Evolutionary conservation across 2,888 invertebrate genomes (phyloP), one percentile per base, ranked within the genome.

Genomic region (Hemicrepidius hirtus): DNA sequence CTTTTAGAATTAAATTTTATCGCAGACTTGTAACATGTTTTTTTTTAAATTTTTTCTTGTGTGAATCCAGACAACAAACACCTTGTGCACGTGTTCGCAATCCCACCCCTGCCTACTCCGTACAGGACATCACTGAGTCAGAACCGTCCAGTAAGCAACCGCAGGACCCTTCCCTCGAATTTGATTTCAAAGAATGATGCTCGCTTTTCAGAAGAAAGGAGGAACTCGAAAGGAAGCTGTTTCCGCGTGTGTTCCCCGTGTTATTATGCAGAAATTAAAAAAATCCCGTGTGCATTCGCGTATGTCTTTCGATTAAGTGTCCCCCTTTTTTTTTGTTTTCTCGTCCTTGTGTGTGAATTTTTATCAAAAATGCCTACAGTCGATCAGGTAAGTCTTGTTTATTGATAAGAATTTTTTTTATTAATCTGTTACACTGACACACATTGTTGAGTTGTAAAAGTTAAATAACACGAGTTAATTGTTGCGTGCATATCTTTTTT

Each of bases 391-490:
- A 69, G 57, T 46, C 16, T 41, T 62, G 24, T 44, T 41, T 41
- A n/a, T 41, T 41, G n/a, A 41, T n/a, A 41, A n/a, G 41, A 3
- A 24, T 6, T 13, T 41, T n/a, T 13, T 13, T 41, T 41, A 5
- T 49, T 1, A 3, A 18, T 21, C 3, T 68, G 68, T 68, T 60
- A 68, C 24, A 60, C 68, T 68, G 60, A 68, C 68, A 59, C 21
- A 68, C 44, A 60, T 68, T 68, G 40, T 37, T 40, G 65, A 24
- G 20, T 12, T 18, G 50, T 60, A 71, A 71, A 71, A 71, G 66
- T 71, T 71, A 60, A 71, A 71, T 70, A 64, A 66, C 65, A 21
- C 65, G 40, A 67, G 59, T 53, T 73, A 68, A 68, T 73, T 68
- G 64, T 73, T 73, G 68, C 68, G 59, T 66, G 66, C 66, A 20